Base-by-base conservation (phyloP, 2,113 vertebrate species). In the human region DNA sequence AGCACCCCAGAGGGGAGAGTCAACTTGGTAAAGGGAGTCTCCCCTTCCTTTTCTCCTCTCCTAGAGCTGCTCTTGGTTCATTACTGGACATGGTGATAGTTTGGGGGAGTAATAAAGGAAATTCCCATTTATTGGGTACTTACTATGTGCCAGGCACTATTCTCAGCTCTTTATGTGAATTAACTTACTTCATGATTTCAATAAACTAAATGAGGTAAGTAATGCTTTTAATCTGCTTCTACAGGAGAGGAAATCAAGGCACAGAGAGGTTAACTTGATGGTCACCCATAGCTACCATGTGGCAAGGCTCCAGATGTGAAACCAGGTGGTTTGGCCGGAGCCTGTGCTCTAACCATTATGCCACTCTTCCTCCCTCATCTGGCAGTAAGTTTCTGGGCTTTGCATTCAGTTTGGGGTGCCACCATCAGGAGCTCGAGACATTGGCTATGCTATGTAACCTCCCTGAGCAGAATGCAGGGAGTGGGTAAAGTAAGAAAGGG, bases 371-470 rank as follows among this genome's bases (percentile, higher is more conserved):
- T n/a, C 17, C 27, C 43, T 66, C 40, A 38, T 16, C 75, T 48
- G 64, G 32, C 72, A 45, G 73, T 30, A 35, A 4, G 18, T 64
- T 35, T 61, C 68, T n/a, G 9, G 83, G 38, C 57, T 72, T 68
- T 45, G 22, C 35, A 35, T 90, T 66, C 59, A 30, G 8, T 20
- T 59, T 52, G 81, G 3, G 38, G 23, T 23, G 82, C 52, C 27
- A 22, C 50, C 13, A 20, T 85, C 35, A 45, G 17, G 52, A 70
- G 43, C 32, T 2, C 1, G 59, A 80, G 43, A 43, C 38, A 35
- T 0, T 17, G 4, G 35, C 23, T 40, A 13, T 13, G 72, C 50
- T 30, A 13, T 6, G 5, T 61, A 35, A 50, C 5, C n/a, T 61
- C 40, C 22, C 75, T 75, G 61, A 78, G 81, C 12, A 81, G 78